Conservation (phyloP, 2,113 vertebrate genomes). For the Terrapene triunguis region DNA sequence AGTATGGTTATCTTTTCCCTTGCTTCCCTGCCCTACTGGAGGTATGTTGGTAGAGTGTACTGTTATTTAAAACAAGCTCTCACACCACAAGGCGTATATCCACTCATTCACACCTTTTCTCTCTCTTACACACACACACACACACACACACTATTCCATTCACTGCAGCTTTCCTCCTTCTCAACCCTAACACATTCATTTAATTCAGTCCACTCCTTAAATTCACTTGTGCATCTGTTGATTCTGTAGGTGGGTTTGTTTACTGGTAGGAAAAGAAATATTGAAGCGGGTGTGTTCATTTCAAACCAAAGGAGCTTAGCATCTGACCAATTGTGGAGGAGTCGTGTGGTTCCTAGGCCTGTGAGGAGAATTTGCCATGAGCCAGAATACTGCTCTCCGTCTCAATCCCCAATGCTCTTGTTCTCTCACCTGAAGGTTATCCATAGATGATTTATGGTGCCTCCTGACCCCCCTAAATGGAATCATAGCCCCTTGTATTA, state of each 20-base stretch:
- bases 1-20: neutral
- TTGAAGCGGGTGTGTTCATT: neutral
- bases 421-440: rapidly evolving
- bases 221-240: neutral
- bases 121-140: neutral
- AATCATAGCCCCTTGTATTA: conserved; percentile 32
- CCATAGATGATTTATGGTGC: neutral
- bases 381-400: neutral
- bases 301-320: neutral
- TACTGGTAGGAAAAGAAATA: neutral
- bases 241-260: neutral
- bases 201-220: neutral
- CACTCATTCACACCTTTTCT: neutral
- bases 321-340: neutral
- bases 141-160: neutral
- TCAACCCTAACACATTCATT: no score
- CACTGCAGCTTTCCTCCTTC: neutral
- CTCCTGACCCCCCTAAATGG: neutral
- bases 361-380: neutral
- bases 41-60: neutral
- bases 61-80: neutral
- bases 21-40: neutral
- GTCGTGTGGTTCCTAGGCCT: neutral
- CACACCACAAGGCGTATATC: no score
- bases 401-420: rapidly evolving